A percentile compares a stretch with the other conserved stretches of the same genome.
Conservation (phyloP, 2,797 vertebrate species). For the Sparus aurata region DNA sequence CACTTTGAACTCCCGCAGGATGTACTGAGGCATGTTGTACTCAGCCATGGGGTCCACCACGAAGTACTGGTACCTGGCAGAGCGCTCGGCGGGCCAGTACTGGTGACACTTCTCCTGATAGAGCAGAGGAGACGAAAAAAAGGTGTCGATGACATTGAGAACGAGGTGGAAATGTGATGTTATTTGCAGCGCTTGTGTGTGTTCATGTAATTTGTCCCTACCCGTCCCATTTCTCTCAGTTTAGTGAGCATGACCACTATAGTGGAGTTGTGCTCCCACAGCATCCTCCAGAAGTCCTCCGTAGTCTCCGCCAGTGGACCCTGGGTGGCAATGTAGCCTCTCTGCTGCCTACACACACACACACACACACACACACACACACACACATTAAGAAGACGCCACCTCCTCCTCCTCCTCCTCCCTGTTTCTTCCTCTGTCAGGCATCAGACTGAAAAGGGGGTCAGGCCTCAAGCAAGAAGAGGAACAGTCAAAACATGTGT, state of each 20-base stretch:
- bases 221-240: conserved; percentile 96
- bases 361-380: conserved; percentile 47
- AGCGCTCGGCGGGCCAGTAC: conserved; percentile 98
- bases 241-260: conserved; percentile 99
- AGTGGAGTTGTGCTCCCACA: conserved; percentile 99
- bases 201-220: conserved; percentile 60
- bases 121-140: conserved; percentile 13
- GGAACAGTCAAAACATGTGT: conserved; percentile 68
- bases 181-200: conserved; percentile 9
- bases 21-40: conserved; percentile 99
- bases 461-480: conserved; percentile 63
- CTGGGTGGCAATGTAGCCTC: conserved; percentile 96
- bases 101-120: conserved; percentile 97
- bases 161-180: neutral
- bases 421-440: conserved; percentile 56
- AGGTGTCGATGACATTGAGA: neutral
- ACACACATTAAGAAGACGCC: conserved; percentile 41
- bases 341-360: conserved; percentile 90
- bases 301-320: conserved; percentile 98
- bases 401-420: conserved; percentile 33
- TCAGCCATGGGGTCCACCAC: conserved; percentile 99
- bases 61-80: conserved; percentile 97
- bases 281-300: conserved; percentile 98
- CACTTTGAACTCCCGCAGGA: conserved; percentile 98
- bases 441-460: conserved; percentile 59